Evolutionary conservation across 1,140 invertebrate genomes (phyloP), one percentile per base, ranked within the genome.

Genomic region (Himalopsyche phryganea): DNA sequence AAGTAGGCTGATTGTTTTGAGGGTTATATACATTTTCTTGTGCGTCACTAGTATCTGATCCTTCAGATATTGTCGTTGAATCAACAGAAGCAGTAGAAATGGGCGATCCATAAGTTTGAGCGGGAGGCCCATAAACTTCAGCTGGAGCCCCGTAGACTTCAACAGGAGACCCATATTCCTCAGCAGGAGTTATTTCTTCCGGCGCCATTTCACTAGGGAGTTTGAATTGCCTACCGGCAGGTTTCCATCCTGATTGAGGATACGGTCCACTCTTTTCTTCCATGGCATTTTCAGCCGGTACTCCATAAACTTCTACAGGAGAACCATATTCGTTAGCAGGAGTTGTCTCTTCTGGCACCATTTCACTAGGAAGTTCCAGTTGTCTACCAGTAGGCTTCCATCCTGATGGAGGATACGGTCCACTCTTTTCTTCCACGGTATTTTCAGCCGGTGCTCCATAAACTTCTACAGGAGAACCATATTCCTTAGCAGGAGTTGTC

Each of bases 331-430:
- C 46, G 11, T 20, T 15, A 11, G 38, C 47, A 0, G 70, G 68
- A 13, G 68, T 50, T 1, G 75, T 53, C 2, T 69, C 69, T 55
- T 17, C 15, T 32, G 40, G 2, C 10, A 9, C 45, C 18, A 3
- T 45, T 19, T 7, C 4, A 17, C 7, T 15, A 0, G 35, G 53
- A 1, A 42, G 10, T 2, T 71, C 70, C 45, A 78, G 75, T 38
- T 66, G 69, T 38, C 66, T 71, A 0, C 60, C 60, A 0, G 61
- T 47, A 0, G 74, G 76, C 42, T 65, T 70, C 59, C 66, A 76
- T 15, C 75, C 76, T 11, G 74, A 71, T 10, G 75, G 66, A 4
- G 73, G 61, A 58, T 78, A 78, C 1, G 75, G 76, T 28, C 23
- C 23, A 28, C 23, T 28, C n/a, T n/a, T n/a, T n/a, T n/a, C n/a